These are phyloP conservation scores for Drosophila ananassae DNA, from an alignment of 1,140 invertebrate species.

Conservation along the genomic window DNA sequence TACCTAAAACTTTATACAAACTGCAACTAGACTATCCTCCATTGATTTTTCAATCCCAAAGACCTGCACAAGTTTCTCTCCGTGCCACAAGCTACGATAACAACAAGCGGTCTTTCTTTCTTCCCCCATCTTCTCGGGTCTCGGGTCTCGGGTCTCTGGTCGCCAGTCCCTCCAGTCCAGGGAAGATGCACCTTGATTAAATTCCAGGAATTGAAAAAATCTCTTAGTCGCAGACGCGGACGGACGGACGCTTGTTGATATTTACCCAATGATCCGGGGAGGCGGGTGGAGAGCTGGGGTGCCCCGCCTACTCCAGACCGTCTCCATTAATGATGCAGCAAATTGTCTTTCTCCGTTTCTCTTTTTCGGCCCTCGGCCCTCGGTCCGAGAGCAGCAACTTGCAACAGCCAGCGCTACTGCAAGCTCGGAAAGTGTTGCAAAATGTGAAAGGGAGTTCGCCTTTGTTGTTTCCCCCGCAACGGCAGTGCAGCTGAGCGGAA, in stretches of 20 bases:
- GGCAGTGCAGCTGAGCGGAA: too few species aligned
- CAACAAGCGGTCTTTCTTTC: constrained; percentile 37
- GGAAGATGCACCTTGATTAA: constrained; percentile 78
- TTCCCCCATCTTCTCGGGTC: constrained; percentile 3
- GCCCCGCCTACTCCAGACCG: constrained; percentile 23
- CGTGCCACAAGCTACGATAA: background rate
- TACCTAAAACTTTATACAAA: too few species aligned
- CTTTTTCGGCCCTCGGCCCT: constrained; percentile 1
- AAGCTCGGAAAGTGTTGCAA: constrained; percentile 43
- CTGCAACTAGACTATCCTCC: too few species aligned
- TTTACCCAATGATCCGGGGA: constrained; percentile 44
- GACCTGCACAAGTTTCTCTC: background rate
- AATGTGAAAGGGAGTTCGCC: constrained; percentile 40
- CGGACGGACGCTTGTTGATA: constrained; percentile 51
- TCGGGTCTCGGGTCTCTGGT: constrained; percentile 12
- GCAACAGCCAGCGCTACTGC: constrained; percentile 16
- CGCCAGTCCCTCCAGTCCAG: constrained; percentile 1
- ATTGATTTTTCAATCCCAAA: background rate
- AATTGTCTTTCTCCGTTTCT: constrained; percentile 36
- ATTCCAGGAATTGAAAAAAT: constrained; percentile 75
- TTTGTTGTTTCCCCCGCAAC: constrained; percentile 16
- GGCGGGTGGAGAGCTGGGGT: background rate
- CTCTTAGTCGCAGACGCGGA: constrained; percentile 43
- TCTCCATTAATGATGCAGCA: constrained; percentile 70
- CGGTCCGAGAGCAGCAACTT: constrained; percentile 22